Base-by-base conservation (phyloP, 2,888 invertebrate species). In the Lathronympha strigana region DNA sequence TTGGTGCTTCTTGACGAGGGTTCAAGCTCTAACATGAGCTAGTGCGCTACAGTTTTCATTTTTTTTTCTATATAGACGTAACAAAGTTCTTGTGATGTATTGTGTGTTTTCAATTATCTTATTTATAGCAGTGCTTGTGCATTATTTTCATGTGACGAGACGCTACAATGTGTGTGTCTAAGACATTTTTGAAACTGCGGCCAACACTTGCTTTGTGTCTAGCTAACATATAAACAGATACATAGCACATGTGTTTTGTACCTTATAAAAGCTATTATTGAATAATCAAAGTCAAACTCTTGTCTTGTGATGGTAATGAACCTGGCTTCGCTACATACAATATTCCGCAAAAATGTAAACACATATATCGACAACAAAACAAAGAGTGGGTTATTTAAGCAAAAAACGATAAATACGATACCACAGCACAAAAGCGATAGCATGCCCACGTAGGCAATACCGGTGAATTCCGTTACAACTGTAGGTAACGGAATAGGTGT, bases 281-380 rank as follows among this genome's bases (percentile, higher is more conserved):
- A 82, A 77, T 84, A 84, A 79, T 90, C 92, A 92, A 92, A 92
- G 92, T 92, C 92, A 92, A 92, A 92, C 92, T 92, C 92, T 91
- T 89, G 81, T 86, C 82, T 82, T 84, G 83, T 87, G 86, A 88
- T 88, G 88, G 73, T 81, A 70, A 88, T 88, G 87, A 82, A 78
- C 87, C 86, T 87, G 82, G 87, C 86, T 72, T 80, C 72, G 78
- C 87, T 87, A 89, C 84, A 71, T 75, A 76, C 77, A 81, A 70
- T 79, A 69, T 73, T 81, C 75, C 76, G 80, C 77, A 76, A 72
- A 64, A 61, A 76, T 73, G 74, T 77, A 69, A 79, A 83, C 73
- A 77, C 78, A 81, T 74, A 87, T 76, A 82, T 77, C 74, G 68
- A 77, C 77, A 83, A 82, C 77, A 81, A 71, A 80, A 83, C 86